These are phyloP conservation scores for Drosophila busckii DNA, from an alignment of 1,140 invertebrate genomes.

Conservation along the genomic window DNA sequence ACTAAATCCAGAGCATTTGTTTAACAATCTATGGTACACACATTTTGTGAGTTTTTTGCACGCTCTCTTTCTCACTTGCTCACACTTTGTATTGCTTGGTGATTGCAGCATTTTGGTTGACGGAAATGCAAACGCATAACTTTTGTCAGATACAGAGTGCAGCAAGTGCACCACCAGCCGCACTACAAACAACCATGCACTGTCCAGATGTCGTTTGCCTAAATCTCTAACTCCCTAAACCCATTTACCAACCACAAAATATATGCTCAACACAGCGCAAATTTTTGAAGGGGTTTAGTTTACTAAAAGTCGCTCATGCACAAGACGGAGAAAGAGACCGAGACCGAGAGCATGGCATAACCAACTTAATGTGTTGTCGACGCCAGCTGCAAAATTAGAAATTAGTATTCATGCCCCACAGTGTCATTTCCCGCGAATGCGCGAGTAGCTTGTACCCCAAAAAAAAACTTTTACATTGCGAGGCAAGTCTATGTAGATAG, in stretches of 20 bases:
- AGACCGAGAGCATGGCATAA: too few relatives aligned
- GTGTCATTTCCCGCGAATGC: constrained; percentile 72
- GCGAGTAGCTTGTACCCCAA: constrained; percentile 38
- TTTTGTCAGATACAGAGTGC: constrained; percentile 60
- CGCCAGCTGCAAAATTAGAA: constrained; percentile 63
- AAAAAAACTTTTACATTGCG: constrained; percentile 41
- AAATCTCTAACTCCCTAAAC: constrained; percentile 17
- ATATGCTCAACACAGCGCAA: constrained; percentile 57
- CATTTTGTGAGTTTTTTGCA: not conserved
- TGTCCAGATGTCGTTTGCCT: constrained; percentile 21
- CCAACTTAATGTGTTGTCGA: constrained; percentile 63
- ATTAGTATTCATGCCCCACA: constrained; percentile 74
- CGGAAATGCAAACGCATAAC: constrained; percentile 69
- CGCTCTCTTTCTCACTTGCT: too few relatives aligned
- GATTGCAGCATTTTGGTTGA: constrained; percentile 38
- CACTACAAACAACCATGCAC: constrained; percentile 9
- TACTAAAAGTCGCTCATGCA: constrained; percentile 46
- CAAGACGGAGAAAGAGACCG: constrained; percentile 4
- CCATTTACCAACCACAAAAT: constrained; percentile 55
- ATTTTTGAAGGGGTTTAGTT: constrained; percentile 63
- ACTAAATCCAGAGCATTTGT: constrained; percentile 2
- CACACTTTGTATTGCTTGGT: constrained; percentile 6
- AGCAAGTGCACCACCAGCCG: constrained; percentile 2
- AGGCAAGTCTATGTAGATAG: constrained; percentile 29
- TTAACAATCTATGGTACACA: not conserved